Conservation (phyloP, 2,797 vertebrate genomes). For the Ciconia nigra region DNA sequence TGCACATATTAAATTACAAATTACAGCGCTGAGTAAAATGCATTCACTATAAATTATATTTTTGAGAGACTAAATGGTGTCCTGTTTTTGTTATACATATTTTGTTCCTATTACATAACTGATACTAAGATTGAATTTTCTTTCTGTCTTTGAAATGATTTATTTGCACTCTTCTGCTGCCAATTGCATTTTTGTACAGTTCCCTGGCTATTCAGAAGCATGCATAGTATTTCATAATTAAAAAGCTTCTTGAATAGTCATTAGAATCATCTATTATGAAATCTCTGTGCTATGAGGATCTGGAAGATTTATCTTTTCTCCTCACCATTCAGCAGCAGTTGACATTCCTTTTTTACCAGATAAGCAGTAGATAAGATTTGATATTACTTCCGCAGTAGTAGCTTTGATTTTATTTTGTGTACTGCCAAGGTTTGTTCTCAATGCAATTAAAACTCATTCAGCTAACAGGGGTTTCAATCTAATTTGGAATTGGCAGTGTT, state of each 20-base stretch:
- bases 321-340: background rate
- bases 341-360: background rate
- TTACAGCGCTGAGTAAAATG: slow-evolving; percentile 10
- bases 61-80: background rate
- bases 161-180: background rate
- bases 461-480: background rate
- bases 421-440: background rate
- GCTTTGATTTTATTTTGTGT: background rate
- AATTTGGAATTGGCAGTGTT: background rate
- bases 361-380: background rate
- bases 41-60: background rate
- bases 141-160: slow-evolving; percentile 34
- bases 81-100: slow-evolving; percentile 16
- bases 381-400: background rate
- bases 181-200: slow-evolving; percentile 12
- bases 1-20: slow-evolving; percentile 17
- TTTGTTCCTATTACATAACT: slow-evolving; percentile 37
- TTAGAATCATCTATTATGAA: slow-evolving; percentile 12
- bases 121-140: slow-evolving; percentile 15
- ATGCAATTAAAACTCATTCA: background rate
- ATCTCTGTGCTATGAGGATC: background rate
- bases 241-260: slow-evolving; percentile 33
- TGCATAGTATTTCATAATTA: slow-evolving; percentile 33
- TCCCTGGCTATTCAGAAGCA: slow-evolving; percentile 20
- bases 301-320: background rate